phyloP scores from a whole-genome alignment of 2,888 invertebrate genomes.

The Rutpela maculata region DNA sequence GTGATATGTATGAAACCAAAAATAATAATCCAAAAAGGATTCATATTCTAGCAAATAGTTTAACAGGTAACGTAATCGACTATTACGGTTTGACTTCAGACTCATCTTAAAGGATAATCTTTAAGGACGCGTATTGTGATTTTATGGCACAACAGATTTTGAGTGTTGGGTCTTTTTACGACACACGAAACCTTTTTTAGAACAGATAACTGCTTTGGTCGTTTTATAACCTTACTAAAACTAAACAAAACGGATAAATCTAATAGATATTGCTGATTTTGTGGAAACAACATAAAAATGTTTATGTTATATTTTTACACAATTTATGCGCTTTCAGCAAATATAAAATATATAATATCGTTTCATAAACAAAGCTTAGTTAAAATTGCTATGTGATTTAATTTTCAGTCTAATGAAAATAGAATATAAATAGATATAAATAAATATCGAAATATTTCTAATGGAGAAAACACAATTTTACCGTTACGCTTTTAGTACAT shows the following conservation, averaged over 20 bases:
- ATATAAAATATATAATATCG: no score
- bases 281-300: background rate
- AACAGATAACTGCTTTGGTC: background rate
- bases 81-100: background rate
- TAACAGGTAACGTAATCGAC: background rate
- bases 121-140: slow-evolving; percentile 23
- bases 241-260: slow-evolving; percentile 28
- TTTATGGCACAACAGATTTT: slow-evolving; percentile 36
- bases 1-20: no score
- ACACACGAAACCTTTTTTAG: slow-evolving; percentile 20
- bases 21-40: background rate
- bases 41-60: background rate
- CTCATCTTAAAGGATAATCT: slow-evolving; percentile 5
- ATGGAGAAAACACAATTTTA: no score
- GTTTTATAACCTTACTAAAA: slow-evolving; percentile 26
- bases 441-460: no score
- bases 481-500: no score
- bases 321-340: background rate
- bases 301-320: background rate
- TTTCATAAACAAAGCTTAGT: no score
- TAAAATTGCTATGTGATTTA: no score
- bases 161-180: slow-evolving; percentile 26
- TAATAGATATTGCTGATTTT: background rate
- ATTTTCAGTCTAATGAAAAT: no score
- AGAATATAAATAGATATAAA: no score